Evolutionary conservation across 2,113 vertebrate species (phyloP).

Genomic region (Mormyrus iriodes): DNA sequence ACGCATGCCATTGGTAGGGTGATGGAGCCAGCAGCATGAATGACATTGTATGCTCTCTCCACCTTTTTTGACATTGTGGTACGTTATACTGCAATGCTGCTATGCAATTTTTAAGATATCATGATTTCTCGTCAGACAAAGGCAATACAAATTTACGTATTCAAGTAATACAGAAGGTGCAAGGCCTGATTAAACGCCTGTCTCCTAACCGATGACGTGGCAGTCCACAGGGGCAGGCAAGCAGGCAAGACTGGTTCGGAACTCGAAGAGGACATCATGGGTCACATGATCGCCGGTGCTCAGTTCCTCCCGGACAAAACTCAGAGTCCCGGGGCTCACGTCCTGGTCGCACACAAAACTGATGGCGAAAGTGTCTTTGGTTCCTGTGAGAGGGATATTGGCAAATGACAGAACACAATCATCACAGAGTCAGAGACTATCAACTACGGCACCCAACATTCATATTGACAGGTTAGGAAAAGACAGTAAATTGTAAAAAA

Average conservation of each 20-base stretch:
- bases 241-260: conserved; percentile 81
- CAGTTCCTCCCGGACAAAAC: conserved; percentile 70
- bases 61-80: too few relatives aligned
- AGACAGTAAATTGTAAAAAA: too few relatives aligned
- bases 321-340: conserved; percentile 57
- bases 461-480: background rate
- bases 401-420: background rate
- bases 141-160: background rate
- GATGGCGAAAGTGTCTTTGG: conserved; percentile 66
- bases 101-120: too few relatives aligned
- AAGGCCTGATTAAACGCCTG: too few relatives aligned
- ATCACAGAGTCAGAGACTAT: background rate
- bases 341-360: conserved; percentile 77
- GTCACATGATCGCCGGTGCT: conserved; percentile 45
- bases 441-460: background rate
- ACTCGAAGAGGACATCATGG: conserved; percentile 76
- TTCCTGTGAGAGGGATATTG: conserved; percentile 49
- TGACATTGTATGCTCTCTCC: too few relatives aligned
- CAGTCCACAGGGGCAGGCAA: conserved; percentile 80
- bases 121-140: background rate
- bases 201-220: conserved; percentile 67
- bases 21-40: too few relatives aligned
- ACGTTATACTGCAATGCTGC: too few relatives aligned
- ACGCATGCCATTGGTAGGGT: background rate
- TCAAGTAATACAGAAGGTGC: background rate